Conservation (phyloP, 2,113 vertebrate genomes). For the Panthera tigris region DNA sequence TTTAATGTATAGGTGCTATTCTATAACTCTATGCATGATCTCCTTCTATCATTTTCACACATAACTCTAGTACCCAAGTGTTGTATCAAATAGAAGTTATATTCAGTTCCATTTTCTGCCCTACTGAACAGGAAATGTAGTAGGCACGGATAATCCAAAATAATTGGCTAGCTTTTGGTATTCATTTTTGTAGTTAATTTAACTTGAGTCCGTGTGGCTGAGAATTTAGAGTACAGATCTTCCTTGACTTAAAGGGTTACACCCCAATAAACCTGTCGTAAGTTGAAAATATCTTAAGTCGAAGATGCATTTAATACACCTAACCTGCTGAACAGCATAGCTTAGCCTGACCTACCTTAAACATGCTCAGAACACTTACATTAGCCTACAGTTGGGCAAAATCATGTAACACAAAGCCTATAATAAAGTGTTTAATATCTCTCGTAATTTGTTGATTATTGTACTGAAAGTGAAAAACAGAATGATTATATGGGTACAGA, state of each 20-base stretch:
- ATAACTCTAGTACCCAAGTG: conserved; percentile 49
- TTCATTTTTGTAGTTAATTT: conserved; percentile 61
- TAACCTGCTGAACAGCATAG: background rate
- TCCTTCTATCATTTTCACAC: conserved; percentile 21
- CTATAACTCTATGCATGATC: conserved; percentile 39
- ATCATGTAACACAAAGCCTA: background rate
- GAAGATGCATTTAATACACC: background rate
- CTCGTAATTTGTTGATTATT: background rate
- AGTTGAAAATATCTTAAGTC: background rate
- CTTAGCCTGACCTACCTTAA: background rate
- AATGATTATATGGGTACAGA: background rate
- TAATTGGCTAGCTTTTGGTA: conserved; percentile 65
- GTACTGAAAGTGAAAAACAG: background rate
- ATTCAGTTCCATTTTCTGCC: conserved; percentile 70
- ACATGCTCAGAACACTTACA: background rate
- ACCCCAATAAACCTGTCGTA: background rate
- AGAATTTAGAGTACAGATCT: conserved; percentile 31
- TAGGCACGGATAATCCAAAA: conserved; percentile 67
- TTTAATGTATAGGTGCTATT: conserved; percentile 51
- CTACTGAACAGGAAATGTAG: conserved; percentile 65
- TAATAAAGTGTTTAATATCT: background rate
- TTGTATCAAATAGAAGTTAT: conserved; percentile 57
- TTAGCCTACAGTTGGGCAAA: background rate
- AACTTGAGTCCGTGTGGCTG: conserved; percentile 33
- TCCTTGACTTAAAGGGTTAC: background rate